These are phyloP conservation scores for Nymphalis io DNA, from an alignment of 1,140 invertebrate species.

Conservation along the genomic window DNA sequence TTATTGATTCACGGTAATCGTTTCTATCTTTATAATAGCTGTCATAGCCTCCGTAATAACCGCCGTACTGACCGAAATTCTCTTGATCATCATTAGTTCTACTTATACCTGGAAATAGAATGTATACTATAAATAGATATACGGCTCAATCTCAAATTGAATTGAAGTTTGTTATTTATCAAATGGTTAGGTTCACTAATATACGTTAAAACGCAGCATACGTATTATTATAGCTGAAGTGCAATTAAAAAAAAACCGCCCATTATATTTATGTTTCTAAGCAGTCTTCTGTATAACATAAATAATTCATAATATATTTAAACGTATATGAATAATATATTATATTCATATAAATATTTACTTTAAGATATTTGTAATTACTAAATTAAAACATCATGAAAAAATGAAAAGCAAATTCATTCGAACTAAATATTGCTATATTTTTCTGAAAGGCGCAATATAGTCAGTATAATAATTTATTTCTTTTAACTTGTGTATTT, in stretches of 20 bases:
- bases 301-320: too few species aligned
- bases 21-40: constrained; percentile 68
- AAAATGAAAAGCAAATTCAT: background rate
- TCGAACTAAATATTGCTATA: background rate
- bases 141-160: too few species aligned
- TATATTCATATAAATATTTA: too few species aligned
- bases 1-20: constrained; percentile 65
- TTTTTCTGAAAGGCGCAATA: background rate
- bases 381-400: background rate
- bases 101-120: constrained; percentile 47
- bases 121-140: background rate
- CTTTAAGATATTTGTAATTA: background rate
- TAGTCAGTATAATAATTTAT: background rate
- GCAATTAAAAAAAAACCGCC: too few species aligned
- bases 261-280: too few species aligned
- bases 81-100: constrained; percentile 56
- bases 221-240: too few species aligned
- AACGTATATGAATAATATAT: too few species aligned
- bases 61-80: constrained; percentile 72
- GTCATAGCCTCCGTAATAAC: constrained; percentile 60
- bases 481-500: background rate
- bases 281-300: too few species aligned
- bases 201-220: too few species aligned
- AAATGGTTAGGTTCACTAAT: too few species aligned
- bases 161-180: too few species aligned